Evolutionary conservation across 2,113 vertebrate species (phyloP), one percentile per base, ranked within the genome.

Genomic region (Spea bombifrons): DNA sequence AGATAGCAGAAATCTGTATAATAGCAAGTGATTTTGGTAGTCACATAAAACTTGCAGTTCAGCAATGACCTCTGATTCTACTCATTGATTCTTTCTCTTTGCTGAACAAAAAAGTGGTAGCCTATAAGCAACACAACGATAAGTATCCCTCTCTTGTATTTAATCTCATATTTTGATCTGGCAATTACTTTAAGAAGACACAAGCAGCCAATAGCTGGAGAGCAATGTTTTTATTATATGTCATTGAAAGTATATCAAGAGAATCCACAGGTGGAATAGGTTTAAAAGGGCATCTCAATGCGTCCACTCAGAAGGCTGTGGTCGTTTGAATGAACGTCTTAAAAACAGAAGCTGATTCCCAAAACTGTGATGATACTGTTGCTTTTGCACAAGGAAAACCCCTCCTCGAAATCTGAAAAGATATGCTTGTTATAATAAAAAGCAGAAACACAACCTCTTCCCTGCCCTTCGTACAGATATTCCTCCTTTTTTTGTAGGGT

Each of bases 261-360:
- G 49, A 6, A 55, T 70, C 55, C 66, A 59, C 5, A 70, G 57
- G 68, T 9, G 5, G 5, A 49, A 59, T 44, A 55, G 5, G 43
- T 57, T 50, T 50, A 15, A 72, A 53, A 48, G n/a, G n/a, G 10
- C 12, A 46, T 70, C 45, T 30, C 12, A 43, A 13, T 69, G 66
- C 15, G 16, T 69, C 75, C 44, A 13, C 8, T 77, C 12, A 77
- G 16, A 8, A 52, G 52, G 45, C n/a, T 57, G 44, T 66, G 50
- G 13, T 46, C 64, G 3, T 67, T 15, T 66, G 45, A 9, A 55
- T 4, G 66, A 15, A 45, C 75, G 68, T 78, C 65, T 74, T 74
- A 80, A 74, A 80, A 80, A 74, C 78, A 80, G 78, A 80, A 68
- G 71, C 13, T 74, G 71, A 80, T 80, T 61, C 78, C 78, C 50